Percentiles rank a stretch among this genome's conserved stretches.
These are phyloP conservation scores for Neodiprion fabricii DNA, from an alignment of 1,140 invertebrate species.

Conservation along the genomic window DNA sequence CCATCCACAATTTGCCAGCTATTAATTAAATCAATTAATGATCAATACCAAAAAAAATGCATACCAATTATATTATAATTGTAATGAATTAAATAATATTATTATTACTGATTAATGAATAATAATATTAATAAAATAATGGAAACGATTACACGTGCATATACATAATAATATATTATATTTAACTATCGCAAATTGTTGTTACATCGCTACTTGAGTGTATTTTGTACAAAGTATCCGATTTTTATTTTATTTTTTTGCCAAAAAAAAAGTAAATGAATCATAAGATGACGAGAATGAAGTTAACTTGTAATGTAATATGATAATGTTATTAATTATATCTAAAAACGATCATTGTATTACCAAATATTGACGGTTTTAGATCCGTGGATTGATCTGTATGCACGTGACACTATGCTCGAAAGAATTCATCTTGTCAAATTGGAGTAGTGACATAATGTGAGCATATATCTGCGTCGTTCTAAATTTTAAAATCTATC, in stretches of 20 bases:
- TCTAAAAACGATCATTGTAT: not conserved
- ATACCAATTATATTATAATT: conserved; percentile 18
- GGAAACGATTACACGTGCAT: conserved; percentile 25
- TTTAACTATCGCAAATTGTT: conserved; percentile 60
- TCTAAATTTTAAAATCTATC: not conserved
- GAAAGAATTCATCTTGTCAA: conserved; percentile 1
- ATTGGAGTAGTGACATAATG: not conserved
- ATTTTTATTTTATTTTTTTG: conserved; percentile 52
- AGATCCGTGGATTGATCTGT: not conserved
- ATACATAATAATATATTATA: conserved; percentile 44
- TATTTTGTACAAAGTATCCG: conserved; percentile 61
- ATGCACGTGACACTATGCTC: not conserved
- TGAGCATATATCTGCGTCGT: not conserved
- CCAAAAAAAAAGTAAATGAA: conserved; percentile 42
- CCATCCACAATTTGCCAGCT: conserved; percentile 15
- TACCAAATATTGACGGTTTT: conserved; percentile 1
- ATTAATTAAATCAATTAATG: conserved; percentile 3
- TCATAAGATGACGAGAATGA: conserved; percentile 28
- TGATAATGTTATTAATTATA: conserved; percentile 1
- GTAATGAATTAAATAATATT: conserved; percentile 8
- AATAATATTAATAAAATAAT: conserved; percentile 4
- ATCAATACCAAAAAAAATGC: conserved; percentile 6
- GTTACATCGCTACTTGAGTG: conserved; percentile 60
- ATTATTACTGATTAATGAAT: not conserved
- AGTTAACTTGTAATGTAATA: conserved; percentile 10